Evolutionary conservation across 2,888 invertebrate species (phyloP).

Genomic region (Xanthia icteritia): DNA sequence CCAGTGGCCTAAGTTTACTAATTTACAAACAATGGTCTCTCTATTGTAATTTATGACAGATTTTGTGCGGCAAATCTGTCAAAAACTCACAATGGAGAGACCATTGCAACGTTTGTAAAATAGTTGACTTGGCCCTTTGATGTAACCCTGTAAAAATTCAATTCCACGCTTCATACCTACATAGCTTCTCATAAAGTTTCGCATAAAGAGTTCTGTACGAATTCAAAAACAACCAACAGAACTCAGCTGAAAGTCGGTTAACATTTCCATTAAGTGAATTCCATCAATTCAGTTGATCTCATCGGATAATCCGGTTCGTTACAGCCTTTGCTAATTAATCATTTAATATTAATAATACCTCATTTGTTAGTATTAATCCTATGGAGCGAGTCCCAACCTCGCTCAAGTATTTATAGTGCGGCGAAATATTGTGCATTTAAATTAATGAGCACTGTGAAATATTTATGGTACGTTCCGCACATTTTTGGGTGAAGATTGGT

Average conservation of each 20-base stretch:
- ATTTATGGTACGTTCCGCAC: constrained; percentile 71
- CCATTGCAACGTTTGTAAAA: background rate
- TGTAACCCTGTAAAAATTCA: too few species aligned
- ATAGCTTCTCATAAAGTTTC: background rate
- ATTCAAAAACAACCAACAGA: constrained; percentile 28
- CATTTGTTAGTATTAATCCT: constrained; percentile 75
- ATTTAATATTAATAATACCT: constrained; percentile 76
- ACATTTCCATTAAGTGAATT: constrained; percentile 54
- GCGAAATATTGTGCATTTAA: constrained; percentile 72
- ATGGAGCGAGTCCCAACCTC: constrained; percentile 55
- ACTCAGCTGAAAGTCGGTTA: constrained; percentile 15
- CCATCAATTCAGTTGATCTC: constrained; percentile 59
- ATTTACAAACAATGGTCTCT: too few species aligned
- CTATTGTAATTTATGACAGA: background rate
- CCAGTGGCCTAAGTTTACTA: too few species aligned
- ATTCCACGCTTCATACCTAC: too few species aligned
- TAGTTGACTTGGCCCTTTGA: background rate
- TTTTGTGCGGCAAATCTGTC: too few species aligned
- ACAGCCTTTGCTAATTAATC: constrained; percentile 67
- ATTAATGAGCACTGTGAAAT: constrained; percentile 75
- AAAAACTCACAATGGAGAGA: background rate
- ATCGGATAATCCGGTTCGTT: constrained; percentile 63
- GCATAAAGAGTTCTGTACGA: background rate
- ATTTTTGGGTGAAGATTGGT: constrained; percentile 45
- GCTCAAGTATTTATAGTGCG: constrained; percentile 67